These are phyloP conservation scores for Lepidurus arcticus DNA, from an alignment of 1,140 invertebrate species.

Conservation along the genomic window DNA sequence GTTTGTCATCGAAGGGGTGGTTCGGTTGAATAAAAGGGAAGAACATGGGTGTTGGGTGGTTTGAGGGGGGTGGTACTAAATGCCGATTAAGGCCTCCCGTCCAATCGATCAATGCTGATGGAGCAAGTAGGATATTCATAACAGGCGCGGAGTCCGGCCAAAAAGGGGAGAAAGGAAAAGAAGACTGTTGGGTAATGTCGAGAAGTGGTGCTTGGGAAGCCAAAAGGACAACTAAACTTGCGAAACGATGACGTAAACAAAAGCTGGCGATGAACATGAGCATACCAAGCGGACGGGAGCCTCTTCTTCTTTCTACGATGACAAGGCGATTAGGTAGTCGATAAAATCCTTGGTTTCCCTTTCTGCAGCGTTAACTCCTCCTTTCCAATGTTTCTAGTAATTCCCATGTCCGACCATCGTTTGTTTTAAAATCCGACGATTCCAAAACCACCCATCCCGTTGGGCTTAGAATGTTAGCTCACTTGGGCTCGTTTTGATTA, in stretches of 20 bases:
- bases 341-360: neutral
- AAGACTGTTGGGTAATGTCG: neutral
- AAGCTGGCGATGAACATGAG: neutral
- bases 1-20: neutral
- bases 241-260: conserved; percentile 19
- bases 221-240: conserved; percentile 7
- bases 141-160: neutral
- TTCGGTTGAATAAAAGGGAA: neutral
- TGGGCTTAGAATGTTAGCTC: too few relatives aligned
- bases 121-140: conserved; percentile 16
- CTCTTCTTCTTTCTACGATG: neutral
- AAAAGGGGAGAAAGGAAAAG: neutral
- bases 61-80: conserved; percentile 4
- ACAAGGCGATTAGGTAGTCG: conserved; percentile 2
- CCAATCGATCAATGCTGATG: conserved; percentile 19
- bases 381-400: conserved; percentile 1
- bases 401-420: neutral
- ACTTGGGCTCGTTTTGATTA: too few relatives aligned
- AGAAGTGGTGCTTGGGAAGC: conserved; percentile 9
- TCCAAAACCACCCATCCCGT: neutral
- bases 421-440: neutral
- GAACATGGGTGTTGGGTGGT: neutral
- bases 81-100: conserved; percentile 17
- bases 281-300: neutral
- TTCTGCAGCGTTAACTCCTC: neutral